phyloP scores from a whole-genome alignment of 2,797 vertebrate genomes.

The Zenarchopterus dispar region DNA sequence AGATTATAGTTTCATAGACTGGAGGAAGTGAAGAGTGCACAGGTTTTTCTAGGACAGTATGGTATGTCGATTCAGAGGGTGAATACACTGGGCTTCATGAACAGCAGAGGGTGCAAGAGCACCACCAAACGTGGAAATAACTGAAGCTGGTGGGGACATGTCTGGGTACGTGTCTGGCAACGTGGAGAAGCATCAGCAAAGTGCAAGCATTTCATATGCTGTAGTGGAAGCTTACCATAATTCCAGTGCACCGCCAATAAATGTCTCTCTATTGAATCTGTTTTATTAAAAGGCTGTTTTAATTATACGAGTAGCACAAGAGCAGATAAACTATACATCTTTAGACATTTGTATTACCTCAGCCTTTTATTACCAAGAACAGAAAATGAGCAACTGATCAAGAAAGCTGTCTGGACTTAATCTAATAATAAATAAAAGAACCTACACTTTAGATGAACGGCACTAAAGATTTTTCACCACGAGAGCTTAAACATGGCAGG shows the following conservation, averaged over 20 bases:
- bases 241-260: slow-evolving; percentile 10
- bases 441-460: slow-evolving; percentile 11
- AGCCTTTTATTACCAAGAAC: slow-evolving; percentile 8
- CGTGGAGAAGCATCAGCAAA: slow-evolving; percentile 7
- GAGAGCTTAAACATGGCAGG: slow-evolving; percentile 9
- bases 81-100: not conserved
- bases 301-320: slow-evolving; percentile 13
- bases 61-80: rapidly evolving
- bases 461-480: slow-evolving; percentile 10
- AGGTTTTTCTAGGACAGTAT: too few species aligned
- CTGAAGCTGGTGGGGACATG: not conserved
- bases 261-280: slow-evolving; percentile 4
- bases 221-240: slow-evolving; percentile 22
- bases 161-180: slow-evolving; percentile 1
- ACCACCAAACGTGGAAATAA: slow-evolving; percentile 25
- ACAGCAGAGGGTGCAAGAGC: slow-evolving; percentile 69
- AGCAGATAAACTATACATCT: slow-evolving; percentile 28
- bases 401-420: too few species aligned
- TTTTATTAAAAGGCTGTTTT: slow-evolving; percentile 30
- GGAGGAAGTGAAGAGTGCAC: not conserved
- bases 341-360: slow-evolving; percentile 1
- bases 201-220: slow-evolving; percentile 26
- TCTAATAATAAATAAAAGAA: slow-evolving; percentile 16
- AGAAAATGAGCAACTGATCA: slow-evolving; percentile 2
- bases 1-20: not conserved